phyloP scores from a whole-genome alignment of 2,113 vertebrate species.

The Lophotis ruficrista region DNA sequence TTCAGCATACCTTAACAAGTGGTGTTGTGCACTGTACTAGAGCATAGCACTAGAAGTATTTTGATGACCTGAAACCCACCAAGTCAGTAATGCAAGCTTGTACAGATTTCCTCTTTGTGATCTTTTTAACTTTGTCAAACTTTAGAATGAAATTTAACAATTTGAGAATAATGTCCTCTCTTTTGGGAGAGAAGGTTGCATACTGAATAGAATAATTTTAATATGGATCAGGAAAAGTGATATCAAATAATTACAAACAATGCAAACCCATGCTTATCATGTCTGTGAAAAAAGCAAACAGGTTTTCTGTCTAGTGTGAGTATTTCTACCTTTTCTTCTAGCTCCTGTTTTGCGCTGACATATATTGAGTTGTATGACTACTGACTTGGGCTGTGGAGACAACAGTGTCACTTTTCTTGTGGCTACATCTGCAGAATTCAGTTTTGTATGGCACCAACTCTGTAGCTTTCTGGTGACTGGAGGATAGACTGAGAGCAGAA shows the following conservation, averaged over 20 bases:
- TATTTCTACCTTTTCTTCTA: neutral
- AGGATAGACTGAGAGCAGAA: neutral
- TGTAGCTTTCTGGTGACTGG: neutral
- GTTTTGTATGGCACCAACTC: neutral
- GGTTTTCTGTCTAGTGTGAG: neutral
- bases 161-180: neutral
- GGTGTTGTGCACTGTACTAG: neutral
- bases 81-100: neutral
- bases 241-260: neutral
- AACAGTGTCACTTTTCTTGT: neutral
- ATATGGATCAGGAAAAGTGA: neutral
- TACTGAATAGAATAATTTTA: neutral
- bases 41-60: neutral
- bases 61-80: neutral
- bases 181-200: neutral
- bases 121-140: neutral
- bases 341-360: neutral
- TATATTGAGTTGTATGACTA: neutral
- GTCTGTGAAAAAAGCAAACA: neutral
- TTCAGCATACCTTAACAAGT: neutral
- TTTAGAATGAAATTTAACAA: neutral
- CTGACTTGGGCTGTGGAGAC: neutral
- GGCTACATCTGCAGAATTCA: neutral
- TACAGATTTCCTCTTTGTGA: neutral
- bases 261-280: neutral